Conservation (phyloP, 2,797 vertebrate genomes). For the Tympanoctomys barrerae region DNA sequence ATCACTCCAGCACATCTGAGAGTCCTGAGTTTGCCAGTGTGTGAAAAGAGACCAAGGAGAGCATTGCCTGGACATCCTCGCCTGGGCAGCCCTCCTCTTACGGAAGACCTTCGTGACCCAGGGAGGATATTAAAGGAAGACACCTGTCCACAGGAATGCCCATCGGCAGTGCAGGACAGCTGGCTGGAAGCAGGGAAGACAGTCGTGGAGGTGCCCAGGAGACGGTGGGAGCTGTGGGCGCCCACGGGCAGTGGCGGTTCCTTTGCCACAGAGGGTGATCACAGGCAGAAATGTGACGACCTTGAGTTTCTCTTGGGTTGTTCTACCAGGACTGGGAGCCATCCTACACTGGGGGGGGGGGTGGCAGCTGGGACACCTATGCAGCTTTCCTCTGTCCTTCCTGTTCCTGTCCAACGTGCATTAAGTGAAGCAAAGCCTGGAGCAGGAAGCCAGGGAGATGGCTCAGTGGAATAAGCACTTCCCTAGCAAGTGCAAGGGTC, state of each 20-base stretch:
- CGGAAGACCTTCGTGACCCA: background rate
- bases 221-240: fast-evolving
- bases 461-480: too few species aligned
- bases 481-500: too few species aligned
- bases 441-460: background rate
- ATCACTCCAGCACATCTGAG: background rate
- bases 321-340: background rate
- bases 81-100: background rate
- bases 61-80: background rate
- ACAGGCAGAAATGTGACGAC: fast-evolving
- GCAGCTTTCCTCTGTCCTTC: background rate
- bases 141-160: background rate
- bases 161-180: fast-evolving
- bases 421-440: background rate
- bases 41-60: background rate
- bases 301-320: background rate
- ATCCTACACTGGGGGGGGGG: too few species aligned
- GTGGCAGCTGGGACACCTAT: too few species aligned
- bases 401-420: background rate
- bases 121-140: background rate
- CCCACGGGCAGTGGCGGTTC: too few species aligned
- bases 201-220: fast-evolving
- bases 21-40: background rate
- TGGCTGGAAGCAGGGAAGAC: background rate
- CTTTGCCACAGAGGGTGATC: background rate